Evolutionary conservation across 2,113 vertebrate genomes (phyloP).

Genomic region (Solea senegalensis): DNA sequence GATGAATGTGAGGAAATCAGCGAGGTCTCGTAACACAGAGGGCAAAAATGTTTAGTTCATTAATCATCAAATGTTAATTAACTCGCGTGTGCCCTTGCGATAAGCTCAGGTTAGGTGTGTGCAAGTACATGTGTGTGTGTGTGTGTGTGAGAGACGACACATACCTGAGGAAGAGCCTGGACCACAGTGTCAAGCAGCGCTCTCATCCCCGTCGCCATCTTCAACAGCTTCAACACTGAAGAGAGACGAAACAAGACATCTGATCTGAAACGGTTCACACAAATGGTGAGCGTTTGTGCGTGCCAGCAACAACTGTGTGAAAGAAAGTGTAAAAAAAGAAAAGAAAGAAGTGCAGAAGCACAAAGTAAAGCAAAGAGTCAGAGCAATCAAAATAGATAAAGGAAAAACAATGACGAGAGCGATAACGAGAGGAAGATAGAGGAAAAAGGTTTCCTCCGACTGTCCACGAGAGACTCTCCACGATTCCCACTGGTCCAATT

Average conservation of each 20-base stretch:
- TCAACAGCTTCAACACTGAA: constrained; percentile 93
- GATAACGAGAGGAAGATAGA: constrained; percentile 13
- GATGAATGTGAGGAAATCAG: constrained; percentile 10
- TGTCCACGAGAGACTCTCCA: constrained; percentile 29
- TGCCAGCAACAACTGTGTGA: neutral
- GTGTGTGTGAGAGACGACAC: constrained; percentile 17
- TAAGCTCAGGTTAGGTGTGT: constrained; percentile 21
- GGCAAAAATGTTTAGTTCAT: constrained; percentile 13
- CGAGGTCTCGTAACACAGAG: neutral
- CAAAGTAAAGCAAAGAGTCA: neutral
- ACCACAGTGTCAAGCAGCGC: constrained; percentile 96
- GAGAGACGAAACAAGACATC: constrained; percentile 15
- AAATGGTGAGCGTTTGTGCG: neutral
- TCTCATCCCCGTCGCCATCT: constrained; percentile 98
- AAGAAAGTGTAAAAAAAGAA: constrained; percentile 10
- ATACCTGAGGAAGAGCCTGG: constrained; percentile 94
- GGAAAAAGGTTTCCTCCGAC: constrained; percentile 12
- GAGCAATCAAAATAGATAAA: neutral
- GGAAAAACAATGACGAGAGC: neutral
- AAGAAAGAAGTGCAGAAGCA: constrained; percentile 7
- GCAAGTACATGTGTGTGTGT: constrained; percentile 14
- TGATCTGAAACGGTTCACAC: neutral
- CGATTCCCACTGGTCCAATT: constrained; percentile 54
- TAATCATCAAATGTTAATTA: constrained; percentile 68
- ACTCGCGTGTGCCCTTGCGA: constrained; percentile 47